Conservation (phyloP, 2,797 vertebrate genomes). For the Eulemur rubriventer region DNA sequence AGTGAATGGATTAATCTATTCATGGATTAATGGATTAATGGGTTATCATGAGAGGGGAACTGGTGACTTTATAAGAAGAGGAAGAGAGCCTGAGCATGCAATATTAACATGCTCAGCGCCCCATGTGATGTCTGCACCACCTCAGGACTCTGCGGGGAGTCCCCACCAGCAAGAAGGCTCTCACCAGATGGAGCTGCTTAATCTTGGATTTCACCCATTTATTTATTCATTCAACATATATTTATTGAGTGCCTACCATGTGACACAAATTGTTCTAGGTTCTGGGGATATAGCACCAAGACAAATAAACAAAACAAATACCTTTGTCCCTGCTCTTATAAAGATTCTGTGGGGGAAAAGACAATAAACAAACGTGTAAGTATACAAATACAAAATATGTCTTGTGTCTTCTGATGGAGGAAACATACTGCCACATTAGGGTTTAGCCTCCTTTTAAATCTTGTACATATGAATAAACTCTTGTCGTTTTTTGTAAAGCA, state of each 20-base stretch:
- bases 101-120: neutral
- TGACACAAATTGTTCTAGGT: neutral
- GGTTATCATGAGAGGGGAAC: neutral
- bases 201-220: neutral
- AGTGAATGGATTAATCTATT: neutral
- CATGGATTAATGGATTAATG: neutral
- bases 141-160: neutral
- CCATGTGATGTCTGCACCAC: neutral
- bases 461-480: neutral
- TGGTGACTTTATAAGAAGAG: neutral
- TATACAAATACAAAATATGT: neutral
- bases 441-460: neutral
- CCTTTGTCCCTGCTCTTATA: neutral
- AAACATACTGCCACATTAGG: fast-evolving
- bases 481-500: neutral
- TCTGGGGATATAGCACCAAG: neutral
- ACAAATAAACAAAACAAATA: neutral
- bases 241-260: neutral
- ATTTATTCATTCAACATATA: neutral
- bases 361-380: neutral
- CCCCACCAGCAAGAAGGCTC: neutral
- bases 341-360: neutral
- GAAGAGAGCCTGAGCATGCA: neutral
- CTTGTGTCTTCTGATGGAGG: neutral
- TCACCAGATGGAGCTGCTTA: neutral